Evolutionary conservation across 2,888 invertebrate species (phyloP).

Genomic region (Pristionchus mayeri): DNA sequence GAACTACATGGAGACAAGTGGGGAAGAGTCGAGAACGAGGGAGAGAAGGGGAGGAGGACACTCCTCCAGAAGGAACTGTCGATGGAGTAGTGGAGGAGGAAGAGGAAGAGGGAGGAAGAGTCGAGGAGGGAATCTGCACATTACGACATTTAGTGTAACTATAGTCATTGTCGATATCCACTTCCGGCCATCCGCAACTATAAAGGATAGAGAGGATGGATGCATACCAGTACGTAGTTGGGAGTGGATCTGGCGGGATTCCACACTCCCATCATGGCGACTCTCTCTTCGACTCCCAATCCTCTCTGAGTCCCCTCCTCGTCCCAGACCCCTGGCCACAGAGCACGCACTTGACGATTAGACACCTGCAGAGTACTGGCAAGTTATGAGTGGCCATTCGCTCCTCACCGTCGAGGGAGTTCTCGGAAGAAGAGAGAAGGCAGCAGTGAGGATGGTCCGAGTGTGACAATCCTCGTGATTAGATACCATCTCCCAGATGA

Average conservation of each 20-base stretch:
- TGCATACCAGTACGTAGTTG: background rate
- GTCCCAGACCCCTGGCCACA: conserved; percentile 46
- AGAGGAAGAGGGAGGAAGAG: background rate
- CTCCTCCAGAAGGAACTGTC: background rate
- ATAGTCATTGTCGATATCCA: too few relatives aligned
- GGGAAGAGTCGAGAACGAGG: conserved; percentile 27
- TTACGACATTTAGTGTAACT: background rate
- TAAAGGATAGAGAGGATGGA: too few relatives aligned
- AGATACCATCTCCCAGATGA: conserved; percentile 63
- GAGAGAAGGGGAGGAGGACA: background rate
- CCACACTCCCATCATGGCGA: conserved; percentile 2
- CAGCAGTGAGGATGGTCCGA: conserved; percentile 55
- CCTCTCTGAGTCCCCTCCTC: conserved; percentile 24
- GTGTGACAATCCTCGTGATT: conserved; percentile 66
- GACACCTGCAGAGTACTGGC: background rate
- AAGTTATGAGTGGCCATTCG: too few relatives aligned
- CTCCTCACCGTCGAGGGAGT: conserved; percentile 39
- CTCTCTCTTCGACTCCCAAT: conserved; percentile 2
- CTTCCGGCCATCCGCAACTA: too few relatives aligned
- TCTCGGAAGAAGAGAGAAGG: conserved; percentile 60
- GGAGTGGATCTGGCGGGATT: conserved; percentile 12
- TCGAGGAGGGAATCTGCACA: conserved; percentile 5
- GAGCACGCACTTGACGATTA: conserved; percentile 30
- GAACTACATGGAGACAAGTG: conserved; percentile 12
- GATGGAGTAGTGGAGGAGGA: background rate